Evolutionary conservation across 2,797 vertebrate genomes (phyloP).

Genomic region (Enoplosus armatus): DNA sequence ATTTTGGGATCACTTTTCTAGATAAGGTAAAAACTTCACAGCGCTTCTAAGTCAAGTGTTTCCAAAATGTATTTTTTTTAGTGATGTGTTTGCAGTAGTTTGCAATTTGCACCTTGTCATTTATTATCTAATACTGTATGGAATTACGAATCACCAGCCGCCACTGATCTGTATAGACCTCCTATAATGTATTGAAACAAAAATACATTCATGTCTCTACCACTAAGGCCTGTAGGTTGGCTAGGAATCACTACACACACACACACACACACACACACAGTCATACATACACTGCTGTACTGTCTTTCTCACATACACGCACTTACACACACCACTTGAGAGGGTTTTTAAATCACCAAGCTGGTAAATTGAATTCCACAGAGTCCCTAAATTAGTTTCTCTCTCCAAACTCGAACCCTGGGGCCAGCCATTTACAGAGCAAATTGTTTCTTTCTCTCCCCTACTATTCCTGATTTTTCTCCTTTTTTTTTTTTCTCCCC

Average conservation of each 20-base stretch:
- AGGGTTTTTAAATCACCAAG: constrained; percentile 65
- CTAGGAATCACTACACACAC: neutral
- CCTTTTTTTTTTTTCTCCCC: neutral
- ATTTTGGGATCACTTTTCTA: too few relatives aligned
- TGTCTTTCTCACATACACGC: neutral
- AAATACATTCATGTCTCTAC: too few relatives aligned
- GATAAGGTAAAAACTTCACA: too few relatives aligned
- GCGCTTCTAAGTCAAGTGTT: too few relatives aligned
- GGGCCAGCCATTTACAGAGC: constrained; percentile 51
- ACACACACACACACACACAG: too few relatives aligned
- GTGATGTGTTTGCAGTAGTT: too few relatives aligned
- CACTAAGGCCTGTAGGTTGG: neutral
- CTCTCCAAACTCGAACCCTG: constrained; percentile 52
- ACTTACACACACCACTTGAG: constrained; percentile 28
- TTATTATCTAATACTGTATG: too few relatives aligned
- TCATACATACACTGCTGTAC: constrained; percentile 9
- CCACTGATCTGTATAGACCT: too few relatives aligned
- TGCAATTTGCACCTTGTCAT: too few relatives aligned
- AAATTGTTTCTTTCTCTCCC: constrained; percentile 55
- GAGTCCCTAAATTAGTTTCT: constrained; percentile 57
- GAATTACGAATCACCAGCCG: too few relatives aligned
- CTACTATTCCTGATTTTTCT: constrained; percentile 26
- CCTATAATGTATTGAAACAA: too few relatives aligned
- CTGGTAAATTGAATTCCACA: constrained; percentile 68
- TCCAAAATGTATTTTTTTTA: too few relatives aligned